Evolutionary conservation across 2,113 vertebrate genomes (phyloP).

Genomic region (Tamias sibiricus): DNA sequence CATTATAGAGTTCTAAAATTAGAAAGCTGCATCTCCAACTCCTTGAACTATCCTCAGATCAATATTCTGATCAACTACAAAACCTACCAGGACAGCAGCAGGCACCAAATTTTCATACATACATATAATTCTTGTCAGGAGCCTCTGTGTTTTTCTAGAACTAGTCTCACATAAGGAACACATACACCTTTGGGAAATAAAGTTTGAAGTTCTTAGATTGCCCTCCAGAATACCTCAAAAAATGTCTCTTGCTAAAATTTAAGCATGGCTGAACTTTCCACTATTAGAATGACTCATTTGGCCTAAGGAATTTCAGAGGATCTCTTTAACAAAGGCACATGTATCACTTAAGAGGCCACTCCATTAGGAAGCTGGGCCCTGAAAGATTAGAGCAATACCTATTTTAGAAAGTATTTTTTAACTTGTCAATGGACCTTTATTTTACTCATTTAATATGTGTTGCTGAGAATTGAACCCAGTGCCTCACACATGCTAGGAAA

Average conservation of each 20-base stretch:
- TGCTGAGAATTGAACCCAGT: no score
- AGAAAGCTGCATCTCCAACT: not conserved
- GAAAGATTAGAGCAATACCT: not conserved
- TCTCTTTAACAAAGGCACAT: not conserved
- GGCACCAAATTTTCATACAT: not conserved
- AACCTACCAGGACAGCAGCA: not conserved
- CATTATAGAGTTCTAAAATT: constrained; percentile 2
- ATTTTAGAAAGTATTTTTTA: not conserved
- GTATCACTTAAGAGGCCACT: not conserved
- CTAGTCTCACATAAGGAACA: not conserved
- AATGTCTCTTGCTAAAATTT: not conserved
- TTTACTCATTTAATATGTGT: no score
- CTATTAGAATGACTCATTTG: not conserved
- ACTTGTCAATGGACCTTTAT: no score
- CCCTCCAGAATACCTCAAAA: not conserved
- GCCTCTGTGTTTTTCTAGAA: not conserved
- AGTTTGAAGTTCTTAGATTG: constrained; percentile 13
- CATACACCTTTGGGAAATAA: not conserved
- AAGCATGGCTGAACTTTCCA: not conserved
- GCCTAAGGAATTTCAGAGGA: constrained; percentile 5
- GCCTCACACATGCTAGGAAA: no score
- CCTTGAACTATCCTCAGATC: not conserved
- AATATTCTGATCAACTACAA: not conserved
- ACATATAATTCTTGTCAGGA: not conserved
- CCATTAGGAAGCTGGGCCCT: not conserved